Evolutionary conservation across 2,888 invertebrate species (phyloP).

Genomic region (Ecliptopera silaceata): DNA sequence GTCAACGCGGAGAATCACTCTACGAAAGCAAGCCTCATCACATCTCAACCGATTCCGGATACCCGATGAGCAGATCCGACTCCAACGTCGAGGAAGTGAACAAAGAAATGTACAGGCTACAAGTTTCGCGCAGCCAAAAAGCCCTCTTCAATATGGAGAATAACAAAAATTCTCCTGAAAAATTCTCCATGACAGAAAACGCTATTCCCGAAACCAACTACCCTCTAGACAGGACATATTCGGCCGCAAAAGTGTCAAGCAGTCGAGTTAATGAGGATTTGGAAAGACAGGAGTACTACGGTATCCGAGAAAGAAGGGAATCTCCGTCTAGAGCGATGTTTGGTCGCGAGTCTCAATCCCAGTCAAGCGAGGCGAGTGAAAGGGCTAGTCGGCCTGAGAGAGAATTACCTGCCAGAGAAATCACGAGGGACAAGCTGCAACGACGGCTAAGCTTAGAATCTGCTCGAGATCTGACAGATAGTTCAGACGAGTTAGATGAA

Average conservation of each 20-base stretch:
- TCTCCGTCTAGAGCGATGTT: slow-evolving; percentile 64
- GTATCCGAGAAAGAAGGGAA: slow-evolving; percentile 61
- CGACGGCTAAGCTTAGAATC: slow-evolving; percentile 88
- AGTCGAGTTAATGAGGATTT: slow-evolving; percentile 75
- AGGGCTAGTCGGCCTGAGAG: slow-evolving; percentile 61
- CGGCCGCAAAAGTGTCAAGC: slow-evolving; percentile 74
- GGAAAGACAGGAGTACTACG: slow-evolving; percentile 72
- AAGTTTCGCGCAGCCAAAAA: slow-evolving; percentile 78
- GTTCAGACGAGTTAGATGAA: slow-evolving; percentile 86
- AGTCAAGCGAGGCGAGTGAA: slow-evolving; percentile 70
- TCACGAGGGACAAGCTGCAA: slow-evolving; percentile 73
- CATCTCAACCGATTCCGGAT: slow-evolving; percentile 73
- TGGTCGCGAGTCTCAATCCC: slow-evolving; percentile 66
- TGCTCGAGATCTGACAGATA: slow-evolving; percentile 87
- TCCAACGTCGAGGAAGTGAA: slow-evolving; percentile 81
- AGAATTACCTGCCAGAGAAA: slow-evolving; percentile 40
- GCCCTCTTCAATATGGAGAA: slow-evolving; percentile 77
- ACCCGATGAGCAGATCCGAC: slow-evolving; percentile 77
- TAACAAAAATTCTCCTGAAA: slow-evolving; percentile 69
- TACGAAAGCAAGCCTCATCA: slow-evolving; percentile 78
- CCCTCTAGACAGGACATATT: slow-evolving; percentile 74
- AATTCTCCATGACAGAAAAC: slow-evolving; percentile 64
- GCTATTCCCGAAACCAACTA: slow-evolving; percentile 73
- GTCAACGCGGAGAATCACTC: slow-evolving; percentile 72
- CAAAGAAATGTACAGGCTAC: slow-evolving; percentile 79